Evolutionary conservation across 2,797 vertebrate species (phyloP).

Genomic region (Pseudochirops cupreus): DNA sequence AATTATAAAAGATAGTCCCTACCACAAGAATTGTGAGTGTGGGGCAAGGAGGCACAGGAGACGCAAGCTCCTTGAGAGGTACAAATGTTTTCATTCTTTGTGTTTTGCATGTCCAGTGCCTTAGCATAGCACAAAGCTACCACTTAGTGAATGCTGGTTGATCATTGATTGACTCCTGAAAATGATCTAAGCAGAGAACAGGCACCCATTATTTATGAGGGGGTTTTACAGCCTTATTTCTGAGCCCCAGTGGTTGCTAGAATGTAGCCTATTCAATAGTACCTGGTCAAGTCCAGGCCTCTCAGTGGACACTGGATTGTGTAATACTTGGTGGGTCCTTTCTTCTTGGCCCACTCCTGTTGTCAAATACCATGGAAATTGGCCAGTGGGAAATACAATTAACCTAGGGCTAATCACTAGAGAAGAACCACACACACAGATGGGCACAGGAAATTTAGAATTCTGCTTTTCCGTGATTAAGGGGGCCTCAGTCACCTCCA

Average conservation of each 20-base stretch:
- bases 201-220: not conserved
- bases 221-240: not conserved
- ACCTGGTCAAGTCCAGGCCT: not conserved
- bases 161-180: not conserved
- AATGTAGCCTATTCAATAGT: not conserved
- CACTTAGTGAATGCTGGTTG: not conserved
- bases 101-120: not conserved
- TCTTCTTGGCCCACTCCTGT: not conserved
- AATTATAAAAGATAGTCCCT: not conserved
- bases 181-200: not conserved
- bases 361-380: not conserved
- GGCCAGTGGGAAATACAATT: not conserved
- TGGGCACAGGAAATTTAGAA: not conserved
- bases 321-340: not conserved
- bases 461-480: not conserved
- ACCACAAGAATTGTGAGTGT: not conserved
- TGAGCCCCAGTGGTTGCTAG: not conserved
- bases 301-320: not conserved
- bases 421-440: not conserved
- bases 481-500: not conserved
- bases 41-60: not conserved
- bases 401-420: not conserved
- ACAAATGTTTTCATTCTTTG: not conserved
- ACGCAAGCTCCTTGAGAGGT: not conserved
- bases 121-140: not conserved